Conservation (phyloP, 2,113 vertebrate genomes). For the Centropus unirufus region DNA sequence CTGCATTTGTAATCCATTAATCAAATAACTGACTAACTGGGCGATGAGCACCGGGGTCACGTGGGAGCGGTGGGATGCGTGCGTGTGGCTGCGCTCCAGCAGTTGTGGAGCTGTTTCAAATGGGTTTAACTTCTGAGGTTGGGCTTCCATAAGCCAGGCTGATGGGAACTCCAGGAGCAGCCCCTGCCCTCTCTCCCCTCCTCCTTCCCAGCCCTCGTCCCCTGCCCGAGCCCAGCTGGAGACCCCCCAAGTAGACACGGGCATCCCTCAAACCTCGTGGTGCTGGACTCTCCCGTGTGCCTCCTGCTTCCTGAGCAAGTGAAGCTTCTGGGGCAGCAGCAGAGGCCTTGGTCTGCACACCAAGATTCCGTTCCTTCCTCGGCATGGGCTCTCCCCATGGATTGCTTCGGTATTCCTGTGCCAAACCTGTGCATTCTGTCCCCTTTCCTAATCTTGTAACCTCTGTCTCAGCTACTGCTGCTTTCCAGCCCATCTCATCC, state of each 20-base stretch:
- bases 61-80: neutral
- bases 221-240: neutral
- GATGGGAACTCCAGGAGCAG: neutral
- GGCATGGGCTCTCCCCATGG: neutral
- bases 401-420: neutral
- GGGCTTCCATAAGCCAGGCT: neutral
- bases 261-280: neutral
- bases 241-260: neutral
- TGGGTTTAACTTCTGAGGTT: neutral
- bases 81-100: neutral
- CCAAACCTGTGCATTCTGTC: neutral
- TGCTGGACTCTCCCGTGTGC: neutral
- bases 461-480: neutral
- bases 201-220: neutral
- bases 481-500: neutral
- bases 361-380: neutral
- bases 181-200: neutral
- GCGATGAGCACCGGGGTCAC: neutral
- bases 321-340: neutral
- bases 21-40: conserved; percentile 66
- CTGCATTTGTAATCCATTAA: conserved; percentile 68
- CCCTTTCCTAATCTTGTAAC: neutral
- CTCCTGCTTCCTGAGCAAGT: accelerated
- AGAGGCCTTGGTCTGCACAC: neutral
- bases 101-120: neutral